Base-by-base conservation (phyloP, 2,888 invertebrate genomes). In the Tipula confusa region DNA sequence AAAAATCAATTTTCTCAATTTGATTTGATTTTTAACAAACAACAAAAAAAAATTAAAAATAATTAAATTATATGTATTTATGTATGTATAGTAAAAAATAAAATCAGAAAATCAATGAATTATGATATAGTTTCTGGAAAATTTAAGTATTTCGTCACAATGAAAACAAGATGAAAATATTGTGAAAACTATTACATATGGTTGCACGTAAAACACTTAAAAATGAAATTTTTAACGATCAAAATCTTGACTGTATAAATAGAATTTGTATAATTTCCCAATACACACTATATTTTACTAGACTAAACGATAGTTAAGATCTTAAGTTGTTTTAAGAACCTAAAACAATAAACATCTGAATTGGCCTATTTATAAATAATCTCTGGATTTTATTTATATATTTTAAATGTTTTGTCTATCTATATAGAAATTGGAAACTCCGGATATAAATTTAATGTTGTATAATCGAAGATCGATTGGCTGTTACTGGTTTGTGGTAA, bases 1-100 rank as follows among this genome's bases (percentile, higher is more conserved):
- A 64, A 64, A 64, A 64, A 64, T 64, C 64, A 64, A 36, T 36
- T 36, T 36, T 36, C 36, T 36, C 36, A 36, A 64, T 64, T 64
- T 64, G 64, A 64, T 64, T 64, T 64, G 64, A 64, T 64, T 64
- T 64, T 64, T 64, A 64, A 64, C 64, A 64, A 64, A 64, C 64
- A 64, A 64, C 64, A 64, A 64, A 64, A 48, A 48, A 18, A 18
- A 48, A n/a, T n/a, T n/a, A 48, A 64, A 64, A 24, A 24, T 24
- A 64, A 64, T 64, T 64, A 64, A 64, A 64, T 64, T 64, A 24
- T 64, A 64, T 24, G 24, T 9, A 24, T n/a, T n/a, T n/a, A n/a
- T n/a, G n/a, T n/a, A n/a, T n/a, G n/a, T n/a, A n/a, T n/a, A n/a
- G n/a, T n/a, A 64, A 64, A 64, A 64, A 2, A 18, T 9, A 64